A percentile compares a stretch with the other conserved stretches of the same genome.
Evolutionary conservation across 2,113 vertebrate genomes (phyloP).

Genomic region (Mesocricetus auratus): DNA sequence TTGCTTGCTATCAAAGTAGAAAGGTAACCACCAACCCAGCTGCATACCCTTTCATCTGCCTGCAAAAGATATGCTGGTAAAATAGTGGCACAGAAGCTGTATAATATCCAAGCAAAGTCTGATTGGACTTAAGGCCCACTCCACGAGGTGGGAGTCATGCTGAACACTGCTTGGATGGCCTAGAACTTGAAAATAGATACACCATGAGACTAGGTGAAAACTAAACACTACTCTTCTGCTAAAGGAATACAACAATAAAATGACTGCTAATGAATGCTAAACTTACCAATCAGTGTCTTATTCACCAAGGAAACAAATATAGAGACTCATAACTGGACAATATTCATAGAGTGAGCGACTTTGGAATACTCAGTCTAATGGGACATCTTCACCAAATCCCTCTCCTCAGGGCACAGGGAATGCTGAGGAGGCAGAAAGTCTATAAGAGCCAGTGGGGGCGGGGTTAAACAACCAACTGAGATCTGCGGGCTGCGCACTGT

Average conservation of each 20-base stretch:
- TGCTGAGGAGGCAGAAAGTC: no score
- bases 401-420: background rate
- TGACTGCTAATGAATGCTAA: background rate
- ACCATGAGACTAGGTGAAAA: background rate
- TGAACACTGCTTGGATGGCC: background rate
- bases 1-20: background rate
- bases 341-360: background rate
- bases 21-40: background rate
- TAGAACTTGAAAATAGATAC: background rate
- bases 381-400: background rate
- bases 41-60: background rate
- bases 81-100: background rate
- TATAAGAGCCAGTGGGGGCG: background rate
- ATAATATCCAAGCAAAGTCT: no score
- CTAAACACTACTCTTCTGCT: background rate
- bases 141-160: background rate
- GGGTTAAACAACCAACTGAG: no score
- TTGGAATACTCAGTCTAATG: background rate
- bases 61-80: background rate
- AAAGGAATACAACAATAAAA: background rate
- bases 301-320: background rate
- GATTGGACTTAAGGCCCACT: background rate
- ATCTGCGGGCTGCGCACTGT: no score
- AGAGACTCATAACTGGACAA: background rate
- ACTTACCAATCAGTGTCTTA: background rate